These are phyloP conservation scores for Pomatorhinus ruficollis DNA, from an alignment of 2,113 vertebrate species.

Conservation along the genomic window DNA sequence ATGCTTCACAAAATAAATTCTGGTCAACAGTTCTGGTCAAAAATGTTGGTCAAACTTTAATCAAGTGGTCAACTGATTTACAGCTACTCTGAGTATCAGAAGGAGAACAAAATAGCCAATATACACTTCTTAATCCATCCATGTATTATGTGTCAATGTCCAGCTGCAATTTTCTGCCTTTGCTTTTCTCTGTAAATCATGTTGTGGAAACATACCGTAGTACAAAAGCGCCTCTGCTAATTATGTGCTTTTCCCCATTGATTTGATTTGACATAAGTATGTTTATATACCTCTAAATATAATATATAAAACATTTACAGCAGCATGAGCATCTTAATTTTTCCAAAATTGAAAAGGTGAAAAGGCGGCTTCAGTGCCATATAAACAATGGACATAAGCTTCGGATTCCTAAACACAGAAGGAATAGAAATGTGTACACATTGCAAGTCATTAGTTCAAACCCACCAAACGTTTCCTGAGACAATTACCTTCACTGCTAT, in stretches of 20 bases:
- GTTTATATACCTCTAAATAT: background rate
- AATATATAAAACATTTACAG: background rate
- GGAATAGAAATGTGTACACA: background rate
- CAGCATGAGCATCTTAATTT: background rate
- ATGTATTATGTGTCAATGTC: background rate
- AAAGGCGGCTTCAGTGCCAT: background rate
- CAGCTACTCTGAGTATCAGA: background rate
- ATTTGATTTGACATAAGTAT: background rate
- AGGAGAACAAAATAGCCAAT: background rate
- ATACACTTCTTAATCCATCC: background rate
- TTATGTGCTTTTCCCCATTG: background rate
- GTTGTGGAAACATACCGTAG: background rate
- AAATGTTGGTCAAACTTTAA: background rate
- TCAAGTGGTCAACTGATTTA: background rate
- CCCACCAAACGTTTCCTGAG: slow-evolving; percentile 59
- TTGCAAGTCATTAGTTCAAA: slow-evolving; percentile 56
- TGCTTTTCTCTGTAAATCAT: background rate
- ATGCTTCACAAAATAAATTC: background rate
- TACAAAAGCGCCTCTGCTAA: background rate
- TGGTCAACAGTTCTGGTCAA: background rate
- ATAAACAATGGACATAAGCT: background rate
- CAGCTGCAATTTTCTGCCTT: background rate
- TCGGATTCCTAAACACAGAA: slow-evolving; percentile 10
- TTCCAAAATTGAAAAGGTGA: background rate
- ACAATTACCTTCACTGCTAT: slow-evolving; percentile 64